These are phyloP conservation scores for Ornithoptera alexandrae DNA, from an alignment of 2,888 invertebrate genomes.

Conservation along the genomic window DNA sequence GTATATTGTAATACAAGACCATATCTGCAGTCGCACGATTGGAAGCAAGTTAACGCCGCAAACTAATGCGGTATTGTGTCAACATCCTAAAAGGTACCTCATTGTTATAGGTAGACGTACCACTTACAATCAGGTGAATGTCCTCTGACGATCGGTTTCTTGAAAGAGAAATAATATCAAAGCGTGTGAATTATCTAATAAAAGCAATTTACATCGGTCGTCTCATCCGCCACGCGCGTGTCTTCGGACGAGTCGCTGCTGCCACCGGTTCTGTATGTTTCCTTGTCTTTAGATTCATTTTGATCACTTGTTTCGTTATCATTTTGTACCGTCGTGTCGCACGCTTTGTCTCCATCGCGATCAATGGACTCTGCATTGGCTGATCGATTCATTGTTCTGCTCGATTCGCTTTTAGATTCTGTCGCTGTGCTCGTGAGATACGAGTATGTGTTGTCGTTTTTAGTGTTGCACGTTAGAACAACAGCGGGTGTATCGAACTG, in stretches of 20 bases:
- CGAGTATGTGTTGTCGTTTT: conserved; percentile 1
- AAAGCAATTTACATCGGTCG: conserved; percentile 20
- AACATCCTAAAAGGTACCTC: too few species aligned
- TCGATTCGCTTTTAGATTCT: conserved; percentile 1
- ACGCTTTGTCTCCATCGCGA: neutral
- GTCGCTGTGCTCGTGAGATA: neutral
- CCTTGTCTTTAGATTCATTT: conserved; percentile 9
- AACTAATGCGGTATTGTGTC: too few species aligned
- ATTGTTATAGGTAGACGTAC: too few species aligned
- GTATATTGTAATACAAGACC: too few species aligned
- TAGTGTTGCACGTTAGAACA: conserved; percentile 1
- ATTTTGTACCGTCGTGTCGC: neutral
- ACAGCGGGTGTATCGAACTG: conserved; percentile 1
- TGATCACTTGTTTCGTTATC: conserved; percentile 25
- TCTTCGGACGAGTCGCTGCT: conserved; percentile 1
- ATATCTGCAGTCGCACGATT: too few species aligned
- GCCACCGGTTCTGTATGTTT: conserved; percentile 2
- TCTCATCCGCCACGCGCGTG: conserved; percentile 9
- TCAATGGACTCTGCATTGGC: too few species aligned
- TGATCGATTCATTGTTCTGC: neutral
- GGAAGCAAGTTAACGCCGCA: too few species aligned
- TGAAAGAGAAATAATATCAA: too few species aligned
- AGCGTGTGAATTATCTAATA: neutral
- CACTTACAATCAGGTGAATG: too few species aligned
- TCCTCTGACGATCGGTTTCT: too few species aligned